phyloP scores from a whole-genome alignment of 2,888 invertebrate genomes.

The Nephrotoma appendiculata region DNA sequence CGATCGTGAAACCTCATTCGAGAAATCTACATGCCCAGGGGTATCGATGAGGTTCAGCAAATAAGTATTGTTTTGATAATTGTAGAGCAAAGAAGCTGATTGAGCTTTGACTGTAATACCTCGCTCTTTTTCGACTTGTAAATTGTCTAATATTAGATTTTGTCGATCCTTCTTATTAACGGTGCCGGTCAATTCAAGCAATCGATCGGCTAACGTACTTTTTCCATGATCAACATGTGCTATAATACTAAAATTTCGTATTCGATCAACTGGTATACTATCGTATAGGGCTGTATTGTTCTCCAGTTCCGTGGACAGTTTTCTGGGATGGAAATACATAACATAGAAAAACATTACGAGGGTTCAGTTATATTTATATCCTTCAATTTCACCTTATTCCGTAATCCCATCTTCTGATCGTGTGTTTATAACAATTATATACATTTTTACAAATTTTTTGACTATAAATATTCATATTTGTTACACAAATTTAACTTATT shows the following conservation, averaged over 20 bases:
- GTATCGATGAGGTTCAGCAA: constrained; percentile 93
- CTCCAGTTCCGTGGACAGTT: background rate
- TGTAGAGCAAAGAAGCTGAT: constrained; percentile 75
- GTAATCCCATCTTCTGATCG: background rate
- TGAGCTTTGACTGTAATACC: constrained; percentile 99
- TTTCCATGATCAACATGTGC: constrained; percentile 99
- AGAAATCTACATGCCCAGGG: constrained; percentile 96
- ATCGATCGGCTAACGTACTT: constrained; percentile 87
- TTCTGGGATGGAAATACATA: background rate
- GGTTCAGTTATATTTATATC: background rate
- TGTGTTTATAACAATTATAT: background rate
- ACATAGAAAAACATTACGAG: background rate
- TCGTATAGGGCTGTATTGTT: background rate
- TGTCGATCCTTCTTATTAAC: constrained; percentile 49
- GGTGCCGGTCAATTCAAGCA: constrained; percentile 84
- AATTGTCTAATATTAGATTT: constrained; percentile 59
- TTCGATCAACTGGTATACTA: constrained; percentile 28
- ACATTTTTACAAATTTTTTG: background rate
- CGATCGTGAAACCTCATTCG: constrained; percentile 82
- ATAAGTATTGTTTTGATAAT: constrained; percentile 49
- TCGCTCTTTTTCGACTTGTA: constrained; percentile 82
- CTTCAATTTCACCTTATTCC: background rate
- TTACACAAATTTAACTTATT: background rate
- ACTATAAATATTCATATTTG: background rate
- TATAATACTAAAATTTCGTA: constrained; percentile 92